Base-by-base conservation (phyloP, 2,113 vertebrate species). In the Crypturellus undulatus region DNA sequence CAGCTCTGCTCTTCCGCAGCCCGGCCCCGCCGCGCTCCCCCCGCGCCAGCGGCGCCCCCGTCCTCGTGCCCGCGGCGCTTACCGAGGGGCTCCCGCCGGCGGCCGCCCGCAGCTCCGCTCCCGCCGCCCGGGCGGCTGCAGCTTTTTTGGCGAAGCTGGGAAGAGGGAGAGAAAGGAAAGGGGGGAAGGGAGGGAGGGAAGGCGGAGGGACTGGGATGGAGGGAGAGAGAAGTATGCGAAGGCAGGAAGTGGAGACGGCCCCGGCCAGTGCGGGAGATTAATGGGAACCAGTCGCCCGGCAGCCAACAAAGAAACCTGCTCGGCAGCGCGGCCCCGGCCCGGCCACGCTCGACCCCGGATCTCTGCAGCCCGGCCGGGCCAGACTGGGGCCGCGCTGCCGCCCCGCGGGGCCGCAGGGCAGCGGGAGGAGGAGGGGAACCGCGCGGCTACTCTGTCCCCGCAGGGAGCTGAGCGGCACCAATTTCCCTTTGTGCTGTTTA, bases 231-330 rank as follows among this genome's bases (percentile, higher is more conserved):
- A 94, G 89, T 89, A 94, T 92, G 96, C 94, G 43, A 95, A 96
- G 95, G 81, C 97, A 97, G 97, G 97, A 97, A 97, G 96, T 96
- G 93, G 96, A 95, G 95, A 96, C 95, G 90, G 96, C 93, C 78
- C 64, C 93, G 88, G 89, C 87, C 94, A 92, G 94, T 94, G 92
- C 89, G 94, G 96, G 96, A 96, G 95, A 97, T 96, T 95, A 96
- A 97, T 96, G 90, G 95, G 96, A 96, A 96, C 93, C 96, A 95
- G 95, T 87, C 87, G 89, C 62, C 79, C 93, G 62, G 92, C 90
- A 80, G 95, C 96, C 91, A 94, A 93, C 95, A 96, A 96, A 95
- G 95, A 84, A 93, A 89, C 77, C 78, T 62, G 96, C 91, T 79
- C 49, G 76, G 26, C 59, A 78, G 87, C 51, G 45, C 89, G 21